These are phyloP conservation scores for Girardia tigrina DNA, from an alignment of 2,888 invertebrate genomes.

Conservation along the genomic window DNA sequence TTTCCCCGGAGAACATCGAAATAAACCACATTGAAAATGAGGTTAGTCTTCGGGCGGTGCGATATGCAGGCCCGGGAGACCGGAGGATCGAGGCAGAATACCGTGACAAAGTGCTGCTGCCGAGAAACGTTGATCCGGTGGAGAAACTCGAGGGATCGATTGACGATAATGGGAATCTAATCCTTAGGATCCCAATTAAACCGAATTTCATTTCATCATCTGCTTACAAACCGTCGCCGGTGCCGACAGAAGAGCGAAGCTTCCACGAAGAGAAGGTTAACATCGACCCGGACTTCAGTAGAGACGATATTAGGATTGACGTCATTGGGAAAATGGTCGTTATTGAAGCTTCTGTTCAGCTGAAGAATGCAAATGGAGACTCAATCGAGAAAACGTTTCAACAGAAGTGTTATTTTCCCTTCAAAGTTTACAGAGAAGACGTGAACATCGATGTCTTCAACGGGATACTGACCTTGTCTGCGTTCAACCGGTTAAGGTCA, in stretches of 20 bases:
- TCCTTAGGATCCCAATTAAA: neutral
- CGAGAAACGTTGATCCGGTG: neutral
- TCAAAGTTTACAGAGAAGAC: neutral
- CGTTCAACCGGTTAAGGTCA: neutral
- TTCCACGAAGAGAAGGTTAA: neutral
- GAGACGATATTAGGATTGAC: neutral
- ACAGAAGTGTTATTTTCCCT: neutral
- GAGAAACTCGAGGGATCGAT: neutral
- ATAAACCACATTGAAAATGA: neutral
- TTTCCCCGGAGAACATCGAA: neutral
- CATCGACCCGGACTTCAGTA: neutral
- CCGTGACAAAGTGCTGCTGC: neutral
- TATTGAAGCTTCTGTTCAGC: neutral
- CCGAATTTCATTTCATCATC: neutral
- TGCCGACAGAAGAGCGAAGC: neutral
- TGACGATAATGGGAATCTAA: neutral
- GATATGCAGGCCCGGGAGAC: neutral
- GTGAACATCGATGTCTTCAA: neutral
- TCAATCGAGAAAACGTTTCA: neutral
- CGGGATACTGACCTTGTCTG: neutral
- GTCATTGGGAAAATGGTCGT: neutral
- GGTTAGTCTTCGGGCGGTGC: neutral
- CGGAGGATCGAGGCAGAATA: neutral
- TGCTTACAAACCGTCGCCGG: neutral
- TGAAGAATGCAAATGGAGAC: neutral